These are phyloP conservation scores for Lucilia sericata DNA, from an alignment of 1,140 invertebrate species.

Conservation along the genomic window DNA sequence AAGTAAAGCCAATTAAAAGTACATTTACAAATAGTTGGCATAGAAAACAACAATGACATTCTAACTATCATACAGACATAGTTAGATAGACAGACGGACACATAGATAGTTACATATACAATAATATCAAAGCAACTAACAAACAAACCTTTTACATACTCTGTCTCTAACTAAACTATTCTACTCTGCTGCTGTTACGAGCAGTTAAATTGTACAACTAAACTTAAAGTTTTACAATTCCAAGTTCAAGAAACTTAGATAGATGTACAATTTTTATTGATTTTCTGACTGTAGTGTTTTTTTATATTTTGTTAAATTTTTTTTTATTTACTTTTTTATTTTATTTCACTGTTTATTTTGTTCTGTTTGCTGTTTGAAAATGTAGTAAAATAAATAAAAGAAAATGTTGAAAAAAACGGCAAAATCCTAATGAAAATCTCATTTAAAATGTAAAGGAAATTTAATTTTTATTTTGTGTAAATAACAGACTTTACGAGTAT, in stretches of 20 bases:
- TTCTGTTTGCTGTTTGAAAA: background rate
- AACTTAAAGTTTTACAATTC: background rate
- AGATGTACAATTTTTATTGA: constrained; percentile 5
- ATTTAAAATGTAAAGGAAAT: constrained; percentile 17
- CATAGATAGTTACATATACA: background rate
- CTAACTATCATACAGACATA: background rate
- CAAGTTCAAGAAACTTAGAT: constrained; percentile 23
- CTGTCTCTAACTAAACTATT: too few species aligned
- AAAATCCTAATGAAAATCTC: background rate
- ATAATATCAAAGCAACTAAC: too few species aligned
- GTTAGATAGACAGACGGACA: background rate
- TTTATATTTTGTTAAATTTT: background rate
- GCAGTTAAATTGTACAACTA: background rate
- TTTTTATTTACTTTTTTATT: constrained; percentile 6
- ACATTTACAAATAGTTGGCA: constrained; percentile 24
- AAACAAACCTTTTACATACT: too few species aligned
- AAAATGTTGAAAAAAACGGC: background rate
- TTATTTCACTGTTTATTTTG: background rate
- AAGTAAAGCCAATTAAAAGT: constrained; percentile 21
- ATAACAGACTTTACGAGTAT: background rate
- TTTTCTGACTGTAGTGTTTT: background rate
- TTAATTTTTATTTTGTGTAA: constrained; percentile 13
- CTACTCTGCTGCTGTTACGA: background rate
- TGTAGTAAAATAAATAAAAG: background rate
- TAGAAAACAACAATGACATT: constrained; percentile 14